phyloP scores from a whole-genome alignment of 2,888 invertebrate genomes.

The Hipparchia sbordonii region DNA sequence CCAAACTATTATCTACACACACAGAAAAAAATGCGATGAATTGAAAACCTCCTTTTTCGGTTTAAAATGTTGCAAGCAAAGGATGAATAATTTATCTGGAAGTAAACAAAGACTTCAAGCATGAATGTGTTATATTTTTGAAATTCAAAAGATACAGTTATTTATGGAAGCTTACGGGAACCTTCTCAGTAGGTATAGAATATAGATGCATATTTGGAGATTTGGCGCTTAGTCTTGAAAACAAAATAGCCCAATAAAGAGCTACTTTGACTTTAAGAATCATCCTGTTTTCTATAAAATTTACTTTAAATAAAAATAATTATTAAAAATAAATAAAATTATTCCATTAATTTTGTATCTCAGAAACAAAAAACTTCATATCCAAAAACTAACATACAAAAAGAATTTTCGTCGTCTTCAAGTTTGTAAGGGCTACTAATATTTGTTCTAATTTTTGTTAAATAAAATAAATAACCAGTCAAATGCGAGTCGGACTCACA shows the following conservation, averaged over 20 bases:
- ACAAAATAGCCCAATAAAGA: conserved; percentile 50
- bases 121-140: conserved; percentile 43
- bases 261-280: background rate
- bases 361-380: too few relatives aligned
- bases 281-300: conserved; percentile 20
- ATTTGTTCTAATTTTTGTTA: background rate
- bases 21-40: too few relatives aligned
- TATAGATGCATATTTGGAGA: conserved; percentile 69
- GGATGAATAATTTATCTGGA: background rate
- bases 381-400: too few relatives aligned
- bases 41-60: too few relatives aligned
- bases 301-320: conserved; percentile 16
- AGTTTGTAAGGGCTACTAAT: background rate
- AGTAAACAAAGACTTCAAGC: conserved; percentile 19
- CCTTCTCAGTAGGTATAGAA: conserved; percentile 73
- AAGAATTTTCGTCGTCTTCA: background rate
- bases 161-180: conserved; percentile 67
- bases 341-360: too few relatives aligned
- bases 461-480: background rate
- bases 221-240: conserved; percentile 63
- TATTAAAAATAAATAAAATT: too few relatives aligned
- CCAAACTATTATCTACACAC: too few relatives aligned
- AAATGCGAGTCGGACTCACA: too few relatives aligned
- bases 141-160: conserved; percentile 70
- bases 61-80: background rate